Percentiles rank a stretch among this genome's conserved stretches.
These are phyloP conservation scores for Salvelinus alpinus DNA, from an alignment of 2,113 vertebrate species.

Conservation along the genomic window DNA sequence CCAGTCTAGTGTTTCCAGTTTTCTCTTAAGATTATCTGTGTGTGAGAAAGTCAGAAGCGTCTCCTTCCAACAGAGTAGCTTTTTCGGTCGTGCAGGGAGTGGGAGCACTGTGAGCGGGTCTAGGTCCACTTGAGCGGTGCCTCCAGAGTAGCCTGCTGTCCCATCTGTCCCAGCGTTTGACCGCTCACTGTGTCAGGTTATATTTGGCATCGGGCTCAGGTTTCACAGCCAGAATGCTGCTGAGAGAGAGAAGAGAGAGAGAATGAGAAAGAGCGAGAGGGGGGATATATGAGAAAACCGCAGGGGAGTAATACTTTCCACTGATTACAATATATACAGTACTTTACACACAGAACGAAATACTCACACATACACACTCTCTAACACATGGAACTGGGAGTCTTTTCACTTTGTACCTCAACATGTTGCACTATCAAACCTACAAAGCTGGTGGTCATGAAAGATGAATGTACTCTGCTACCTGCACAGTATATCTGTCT, in stretches of 20 bases:
- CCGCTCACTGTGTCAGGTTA: conserved; percentile 83
- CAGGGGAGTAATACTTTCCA: not conserved
- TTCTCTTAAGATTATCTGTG: conserved; percentile 40
- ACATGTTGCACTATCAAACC: not conserved
- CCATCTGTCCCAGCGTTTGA: conserved; percentile 83
- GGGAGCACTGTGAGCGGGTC: conserved; percentile 55
- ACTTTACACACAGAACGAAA: not conserved
- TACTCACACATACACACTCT: not conserved
- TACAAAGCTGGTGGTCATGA: not conserved
- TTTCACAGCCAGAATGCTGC: conserved; percentile 83
- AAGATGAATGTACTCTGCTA: conserved; percentile 1
- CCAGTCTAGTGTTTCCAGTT: conserved; percentile 52
- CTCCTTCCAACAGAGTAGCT: conserved; percentile 55
- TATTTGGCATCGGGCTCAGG: conserved; percentile 94
- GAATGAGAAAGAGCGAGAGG: conserved; percentile 56
- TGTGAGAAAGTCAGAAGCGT: conserved; percentile 43
- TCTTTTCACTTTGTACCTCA: not conserved
- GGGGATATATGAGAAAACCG: conserved; percentile 31
- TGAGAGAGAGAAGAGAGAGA: conserved; percentile 70
- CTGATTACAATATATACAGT: not conserved
- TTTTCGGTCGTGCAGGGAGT: conserved; percentile 50
- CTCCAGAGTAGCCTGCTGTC: conserved; percentile 78
- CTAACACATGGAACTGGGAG: not conserved
- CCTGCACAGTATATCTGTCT: not conserved
- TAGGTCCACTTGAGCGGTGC: conserved; percentile 66